Evolutionary conservation across 1,140 invertebrate species (phyloP).

Genomic region (Diploscapter pachys): DNA sequence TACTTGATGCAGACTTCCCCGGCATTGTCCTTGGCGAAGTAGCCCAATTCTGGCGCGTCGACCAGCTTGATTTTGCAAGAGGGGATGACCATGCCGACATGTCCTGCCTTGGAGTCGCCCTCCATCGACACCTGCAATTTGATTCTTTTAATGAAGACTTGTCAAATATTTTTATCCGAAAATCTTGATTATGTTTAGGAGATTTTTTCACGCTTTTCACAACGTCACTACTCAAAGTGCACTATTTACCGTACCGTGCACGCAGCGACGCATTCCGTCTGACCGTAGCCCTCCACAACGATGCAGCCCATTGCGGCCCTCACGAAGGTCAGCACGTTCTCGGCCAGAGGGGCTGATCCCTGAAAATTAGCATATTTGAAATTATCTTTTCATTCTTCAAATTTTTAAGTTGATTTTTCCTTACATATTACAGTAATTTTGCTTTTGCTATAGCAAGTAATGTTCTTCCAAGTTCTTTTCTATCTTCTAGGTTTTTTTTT

Average conservation of each 20-base stretch:
- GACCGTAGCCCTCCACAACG: constrained; percentile 76
- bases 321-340: constrained; percentile 87
- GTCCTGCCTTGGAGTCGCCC: constrained; percentile 53
- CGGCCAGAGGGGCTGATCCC: constrained; percentile 86
- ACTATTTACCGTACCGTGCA: constrained; percentile 65
- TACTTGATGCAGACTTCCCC: constrained; percentile 44
- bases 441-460: no score
- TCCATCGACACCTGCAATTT: constrained; percentile 50
- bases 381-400: no score
- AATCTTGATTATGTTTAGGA: no score
- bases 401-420: no score
- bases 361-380: no score
- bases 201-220: no score
- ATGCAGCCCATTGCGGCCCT: constrained; percentile 86
- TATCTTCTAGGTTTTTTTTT: no score
- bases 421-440: no score
- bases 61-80: constrained; percentile 57
- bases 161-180: neutral
- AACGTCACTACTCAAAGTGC: neutral
- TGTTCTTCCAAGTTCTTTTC: no score
- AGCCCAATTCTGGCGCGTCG: constrained; percentile 58
- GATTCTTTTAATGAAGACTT: neutral
- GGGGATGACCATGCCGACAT: constrained; percentile 58
- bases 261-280: constrained; percentile 93
- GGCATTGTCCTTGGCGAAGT: constrained; percentile 50